Base-by-base conservation (phyloP, 2,113 vertebrate species). In the Maccullochella peelii region DNA sequence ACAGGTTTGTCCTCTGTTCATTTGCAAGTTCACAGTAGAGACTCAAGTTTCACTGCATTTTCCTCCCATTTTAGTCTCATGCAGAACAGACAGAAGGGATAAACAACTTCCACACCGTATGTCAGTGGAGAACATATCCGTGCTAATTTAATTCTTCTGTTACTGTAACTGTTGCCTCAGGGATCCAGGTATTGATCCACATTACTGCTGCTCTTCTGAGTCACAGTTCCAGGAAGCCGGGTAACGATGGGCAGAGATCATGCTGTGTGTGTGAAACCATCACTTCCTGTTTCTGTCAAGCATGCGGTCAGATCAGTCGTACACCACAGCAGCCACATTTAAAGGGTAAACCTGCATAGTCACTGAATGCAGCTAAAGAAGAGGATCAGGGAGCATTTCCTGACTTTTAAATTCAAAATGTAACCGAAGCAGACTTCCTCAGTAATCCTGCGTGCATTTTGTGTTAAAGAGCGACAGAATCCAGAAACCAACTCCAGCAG, bases 211-310 rank as follows among this genome's bases (percentile, higher is more conserved):
- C 58, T 40, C 8, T 21, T 62, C 80, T 79, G 77, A 80, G 30
- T 73, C 77, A 62, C 11, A 70, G 33, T 23, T 36, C 14, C 38
- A 33, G 62, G 47, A 86, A 82, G 62, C 47, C 23, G 12, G 12
- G 5, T 47, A 0, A 40, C 25, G 2, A 44, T 8, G 49, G 8
- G 25, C 30, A 54, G 20, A 14, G 33, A 1, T 50, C 27, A 36
- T n/a, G n/a, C n/a, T n/a, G n/a, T n/a, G n/a, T n/a, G n/a, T n/a
- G n/a, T n/a, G n/a, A n/a, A n/a, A n/a, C 27, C 0, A 25, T 1
- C 8, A 38, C 50, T 77, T 77, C 81, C 81, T 49, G 74, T 83
- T 71, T 77, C n/a, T 71, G 57, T 77, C 15, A 9, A 1, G 66
- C 25, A 47, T 36, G 49, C 57, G 18, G 2, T 30, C 11, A 21